phyloP scores from a whole-genome alignment of 2,888 invertebrate species.

The Hemaris fuciformis region DNA sequence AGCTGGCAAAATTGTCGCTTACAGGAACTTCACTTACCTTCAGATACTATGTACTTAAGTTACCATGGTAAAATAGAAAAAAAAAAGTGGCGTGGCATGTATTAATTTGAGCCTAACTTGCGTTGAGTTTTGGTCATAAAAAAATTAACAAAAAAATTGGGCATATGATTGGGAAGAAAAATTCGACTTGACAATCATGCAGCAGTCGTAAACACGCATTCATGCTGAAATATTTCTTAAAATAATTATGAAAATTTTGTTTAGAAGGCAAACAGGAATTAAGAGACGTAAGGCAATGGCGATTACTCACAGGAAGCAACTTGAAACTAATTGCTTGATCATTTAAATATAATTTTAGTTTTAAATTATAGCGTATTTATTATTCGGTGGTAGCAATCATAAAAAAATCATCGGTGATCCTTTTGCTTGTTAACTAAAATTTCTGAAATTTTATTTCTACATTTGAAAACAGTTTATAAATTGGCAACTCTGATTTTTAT shows the following conservation, averaged over 20 bases:
- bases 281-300: slow-evolving; percentile 7
- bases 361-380: too few species aligned
- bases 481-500: background rate
- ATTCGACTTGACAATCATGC: background rate
- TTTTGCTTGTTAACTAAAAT: background rate
- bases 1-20: too few species aligned
- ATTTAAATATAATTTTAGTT: too few species aligned
- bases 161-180: too few species aligned
- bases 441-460: too few species aligned
- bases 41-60: too few species aligned
- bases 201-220: background rate
- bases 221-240: background rate
- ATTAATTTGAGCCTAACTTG: too few species aligned
- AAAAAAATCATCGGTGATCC: background rate
- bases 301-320: background rate
- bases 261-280: background rate
- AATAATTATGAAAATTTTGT: background rate
- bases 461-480: background rate
- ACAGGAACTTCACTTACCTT: too few species aligned
- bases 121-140: background rate
- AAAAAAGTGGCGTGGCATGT: too few species aligned
- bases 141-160: background rate
- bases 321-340: too few species aligned
- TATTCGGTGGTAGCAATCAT: too few species aligned
- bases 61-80: too few species aligned